Conservation (phyloP, 2,888 invertebrate genomes). For the Osedax fenrisi region DNA sequence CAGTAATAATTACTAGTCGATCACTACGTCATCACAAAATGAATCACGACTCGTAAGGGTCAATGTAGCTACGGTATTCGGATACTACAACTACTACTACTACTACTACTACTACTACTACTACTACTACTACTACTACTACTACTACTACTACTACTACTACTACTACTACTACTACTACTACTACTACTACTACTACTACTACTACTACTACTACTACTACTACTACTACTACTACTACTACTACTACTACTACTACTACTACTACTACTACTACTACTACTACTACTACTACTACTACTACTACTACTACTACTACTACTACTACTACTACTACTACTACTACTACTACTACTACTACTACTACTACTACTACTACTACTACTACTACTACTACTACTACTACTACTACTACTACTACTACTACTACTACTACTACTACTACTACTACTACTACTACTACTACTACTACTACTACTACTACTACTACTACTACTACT, state of each 20-base stretch:
- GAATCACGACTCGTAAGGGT: too few species aligned
- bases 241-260: conserved; percentile 11
- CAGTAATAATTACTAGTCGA: too few species aligned
- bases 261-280: background rate
- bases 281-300: conserved; percentile 3
- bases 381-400: conserved; percentile 5
- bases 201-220: conserved; percentile 6
- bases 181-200: conserved; percentile 12
- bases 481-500: conserved; percentile 2
- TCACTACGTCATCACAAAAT: too few species aligned
- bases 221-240: background rate
- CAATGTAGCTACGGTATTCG: too few species aligned
- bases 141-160: conserved; percentile 3
- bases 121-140: conserved; percentile 6
- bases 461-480: conserved; percentile 2
- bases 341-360: conserved; percentile 3
- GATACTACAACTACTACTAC: conserved; percentile 8
- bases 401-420: background rate
- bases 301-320: conserved; percentile 10
- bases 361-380: conserved; percentile 9
- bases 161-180: conserved; percentile 15
- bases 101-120: background rate
- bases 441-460: conserved; percentile 9
- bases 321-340: conserved; percentile 6
- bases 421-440: conserved; percentile 12